Percentiles rank a stretch among this genome's conserved stretches.
Evolutionary conservation across 2,797 vertebrate genomes (phyloP).

Genomic region (Notoglanidium macrostoma): DNA sequence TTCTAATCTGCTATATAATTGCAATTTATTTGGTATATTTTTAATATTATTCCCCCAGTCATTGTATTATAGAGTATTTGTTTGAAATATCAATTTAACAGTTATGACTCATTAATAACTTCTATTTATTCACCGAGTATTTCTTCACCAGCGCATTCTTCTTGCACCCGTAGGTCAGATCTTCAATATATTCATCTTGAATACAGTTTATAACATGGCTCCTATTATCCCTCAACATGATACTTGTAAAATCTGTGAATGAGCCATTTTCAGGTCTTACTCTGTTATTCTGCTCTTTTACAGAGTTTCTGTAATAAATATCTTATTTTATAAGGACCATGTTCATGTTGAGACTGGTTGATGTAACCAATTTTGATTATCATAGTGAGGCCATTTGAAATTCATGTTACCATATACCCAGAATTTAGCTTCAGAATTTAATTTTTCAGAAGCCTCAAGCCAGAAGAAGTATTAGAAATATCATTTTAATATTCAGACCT

Average conservation of each 20-base stretch:
- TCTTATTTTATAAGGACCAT: conserved; percentile 37
- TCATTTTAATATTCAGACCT: neutral
- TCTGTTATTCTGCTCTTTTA: conserved; percentile 22
- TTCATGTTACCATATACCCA: neutral
- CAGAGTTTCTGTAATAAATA: conserved; percentile 44
- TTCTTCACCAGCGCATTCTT: conserved; percentile 4
- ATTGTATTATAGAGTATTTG: conserved; percentile 26
- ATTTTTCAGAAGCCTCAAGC: neutral
- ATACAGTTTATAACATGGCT: neutral
- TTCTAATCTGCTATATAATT: conserved; percentile 33
- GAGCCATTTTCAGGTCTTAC: conserved; percentile 9
- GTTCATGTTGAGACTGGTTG: conserved; percentile 15
- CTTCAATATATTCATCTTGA: neutral
- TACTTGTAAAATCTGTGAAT: neutral
- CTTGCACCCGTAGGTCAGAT: neutral
- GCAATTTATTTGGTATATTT: conserved; percentile 37
- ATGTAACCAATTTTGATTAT: neutral
- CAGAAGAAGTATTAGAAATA: conserved; percentile 8
- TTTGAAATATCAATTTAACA: conserved; percentile 10
- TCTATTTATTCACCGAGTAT: neutral
- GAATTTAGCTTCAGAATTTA: neutral
- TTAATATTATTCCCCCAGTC: conserved; percentile 13
- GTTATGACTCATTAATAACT: neutral
- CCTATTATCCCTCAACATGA: neutral
- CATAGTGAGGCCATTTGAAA: neutral